A percentile compares a stretch with the other conserved stretches of the same genome.
These are phyloP conservation scores for Magallana angulata DNA, from an alignment of 1,140 invertebrate species.

Conservation along the genomic window DNA sequence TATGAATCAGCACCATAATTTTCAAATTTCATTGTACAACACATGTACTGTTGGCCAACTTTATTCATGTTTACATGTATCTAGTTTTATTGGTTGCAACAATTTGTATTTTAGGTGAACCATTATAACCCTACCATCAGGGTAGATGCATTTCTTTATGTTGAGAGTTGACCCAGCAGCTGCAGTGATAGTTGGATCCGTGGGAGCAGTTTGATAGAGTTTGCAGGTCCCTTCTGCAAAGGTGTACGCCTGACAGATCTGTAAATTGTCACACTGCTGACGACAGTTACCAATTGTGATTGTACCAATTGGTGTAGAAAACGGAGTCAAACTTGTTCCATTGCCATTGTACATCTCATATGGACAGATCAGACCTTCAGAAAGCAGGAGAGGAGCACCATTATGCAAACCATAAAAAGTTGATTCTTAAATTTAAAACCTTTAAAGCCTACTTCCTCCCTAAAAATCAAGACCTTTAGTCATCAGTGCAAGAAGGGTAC, in stretches of 20 bases:
- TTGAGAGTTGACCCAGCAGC: not conserved
- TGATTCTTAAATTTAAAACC: too few relatives aligned
- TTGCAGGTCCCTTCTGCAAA: not conserved
- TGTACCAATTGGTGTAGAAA: not conserved
- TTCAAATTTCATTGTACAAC: too few relatives aligned
- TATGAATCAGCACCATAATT: too few relatives aligned
- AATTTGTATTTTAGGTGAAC: too few relatives aligned
- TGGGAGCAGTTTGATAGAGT: not conserved
- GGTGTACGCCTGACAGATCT: not conserved
- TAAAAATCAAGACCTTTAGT: too few relatives aligned
- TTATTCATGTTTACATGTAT: too few relatives aligned
- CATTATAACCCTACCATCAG: not conserved
- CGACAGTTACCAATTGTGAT: not conserved
- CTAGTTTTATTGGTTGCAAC: too few relatives aligned
- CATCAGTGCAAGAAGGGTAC: too few relatives aligned
- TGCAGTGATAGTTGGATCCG: not conserved
- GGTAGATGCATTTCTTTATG: not conserved
- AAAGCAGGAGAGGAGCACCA: not conserved
- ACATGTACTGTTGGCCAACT: too few relatives aligned
- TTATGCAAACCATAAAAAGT: too few relatives aligned
- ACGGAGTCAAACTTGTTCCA: not conserved
- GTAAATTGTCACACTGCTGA: not conserved
- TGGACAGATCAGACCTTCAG: conserved; percentile 11
- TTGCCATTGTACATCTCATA: conserved; percentile 20
- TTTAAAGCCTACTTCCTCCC: too few relatives aligned